These are phyloP conservation scores for Anagyrus pseudococci DNA, from an alignment of 2,888 invertebrate genomes.

Conservation along the genomic window DNA sequence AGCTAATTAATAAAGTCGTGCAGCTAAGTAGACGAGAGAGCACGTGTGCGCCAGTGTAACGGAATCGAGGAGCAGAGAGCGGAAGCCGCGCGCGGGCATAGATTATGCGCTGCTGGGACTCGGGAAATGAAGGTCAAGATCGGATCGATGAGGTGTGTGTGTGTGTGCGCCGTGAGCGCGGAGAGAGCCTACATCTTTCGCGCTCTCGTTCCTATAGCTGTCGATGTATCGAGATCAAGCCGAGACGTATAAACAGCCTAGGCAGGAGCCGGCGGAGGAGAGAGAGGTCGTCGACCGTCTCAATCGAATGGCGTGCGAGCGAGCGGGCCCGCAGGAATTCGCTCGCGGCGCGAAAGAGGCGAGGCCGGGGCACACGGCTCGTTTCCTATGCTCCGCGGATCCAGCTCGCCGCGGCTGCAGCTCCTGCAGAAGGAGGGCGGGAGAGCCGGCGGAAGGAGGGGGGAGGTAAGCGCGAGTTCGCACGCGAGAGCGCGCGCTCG, in stretches of 20 bases:
- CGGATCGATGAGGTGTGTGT: conserved; percentile 30
- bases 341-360: conserved; percentile 22
- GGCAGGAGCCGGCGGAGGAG: conserved; percentile 8
- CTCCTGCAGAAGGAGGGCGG: too few relatives aligned
- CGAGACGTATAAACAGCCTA: too few relatives aligned
- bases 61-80: background rate
- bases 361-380: conserved; percentile 21
- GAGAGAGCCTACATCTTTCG: conserved; percentile 4
- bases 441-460: too few relatives aligned
- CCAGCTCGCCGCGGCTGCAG: too few relatives aligned
- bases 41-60: background rate
- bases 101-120: conserved; percentile 27
- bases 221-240: background rate
- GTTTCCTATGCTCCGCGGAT: conserved; percentile 3
- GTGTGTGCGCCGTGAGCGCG: conserved; percentile 10
- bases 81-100: conserved; percentile 2
- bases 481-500: too few relatives aligned
- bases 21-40: background rate
- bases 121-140: conserved; percentile 39
- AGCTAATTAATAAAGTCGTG: background rate
- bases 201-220: too few relatives aligned
- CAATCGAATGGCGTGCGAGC: conserved; percentile 20
- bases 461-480: too few relatives aligned
- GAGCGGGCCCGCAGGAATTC: conserved; percentile 18
- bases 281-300: conserved; percentile 38